Conservation (phyloP, 2,888 invertebrate species). For the Harpagoxenus sublaevis region DNA sequence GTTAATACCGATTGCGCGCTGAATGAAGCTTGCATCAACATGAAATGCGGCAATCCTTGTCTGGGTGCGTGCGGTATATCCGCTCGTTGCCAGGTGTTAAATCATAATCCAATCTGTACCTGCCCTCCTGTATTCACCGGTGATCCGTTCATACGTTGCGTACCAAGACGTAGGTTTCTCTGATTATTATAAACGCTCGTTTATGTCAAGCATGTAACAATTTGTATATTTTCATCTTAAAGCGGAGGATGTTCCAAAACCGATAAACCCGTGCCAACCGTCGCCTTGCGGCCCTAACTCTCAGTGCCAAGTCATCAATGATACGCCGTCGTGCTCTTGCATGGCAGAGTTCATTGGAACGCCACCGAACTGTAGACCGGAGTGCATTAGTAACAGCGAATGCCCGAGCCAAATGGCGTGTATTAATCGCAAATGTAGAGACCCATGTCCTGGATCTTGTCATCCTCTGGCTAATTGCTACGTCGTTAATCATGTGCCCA, state of each 20-base stretch:
- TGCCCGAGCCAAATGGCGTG: conserved; percentile 85
- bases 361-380: conserved; percentile 86
- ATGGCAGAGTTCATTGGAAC: conserved; percentile 85
- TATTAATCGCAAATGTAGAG: conserved; percentile 85
- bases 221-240: conserved; percentile 39
- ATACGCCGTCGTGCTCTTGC: conserved; percentile 85
- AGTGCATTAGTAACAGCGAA: conserved; percentile 87
- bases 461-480: conserved; percentile 89
- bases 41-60: conserved; percentile 88
- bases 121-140: conserved; percentile 89
- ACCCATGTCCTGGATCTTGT: conserved; percentile 87
- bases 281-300: conserved; percentile 87
- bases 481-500: conserved; percentile 92
- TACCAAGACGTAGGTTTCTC: conserved; percentile 85
- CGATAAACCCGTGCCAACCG: conserved; percentile 85
- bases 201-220: not conserved
- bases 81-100: conserved; percentile 90
- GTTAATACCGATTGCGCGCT: conserved; percentile 87
- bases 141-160: conserved; percentile 92
- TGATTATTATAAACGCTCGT: not conserved
- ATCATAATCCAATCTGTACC: conserved; percentile 90
- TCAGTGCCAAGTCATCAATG: conserved; percentile 85
- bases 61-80: conserved; percentile 88
- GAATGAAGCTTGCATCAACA: conserved; percentile 87
- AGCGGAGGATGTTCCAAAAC: conserved; percentile 74